Percentiles rank a stretch among this genome's conserved stretches.
These are phyloP conservation scores for Cephus cinctus DNA, from an alignment of 1,140 invertebrate genomes.

Conservation along the genomic window DNA sequence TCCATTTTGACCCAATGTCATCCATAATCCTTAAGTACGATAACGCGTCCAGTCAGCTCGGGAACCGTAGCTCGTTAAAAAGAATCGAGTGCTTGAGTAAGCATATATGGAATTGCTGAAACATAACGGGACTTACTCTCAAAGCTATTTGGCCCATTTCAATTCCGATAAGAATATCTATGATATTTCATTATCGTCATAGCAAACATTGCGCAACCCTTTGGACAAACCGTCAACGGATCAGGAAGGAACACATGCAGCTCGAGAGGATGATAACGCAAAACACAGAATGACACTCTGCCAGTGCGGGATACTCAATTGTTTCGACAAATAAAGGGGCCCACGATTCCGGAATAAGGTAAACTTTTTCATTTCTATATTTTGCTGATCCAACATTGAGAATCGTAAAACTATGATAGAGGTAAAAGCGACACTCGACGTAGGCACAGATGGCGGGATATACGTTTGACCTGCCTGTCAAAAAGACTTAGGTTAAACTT, in stretches of 20 bases:
- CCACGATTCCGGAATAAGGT: not conserved
- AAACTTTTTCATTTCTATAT: not conserved
- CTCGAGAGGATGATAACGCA: conserved; percentile 21
- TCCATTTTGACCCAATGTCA: too few species aligned
- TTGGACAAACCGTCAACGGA: too few species aligned
- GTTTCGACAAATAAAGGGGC: conserved; percentile 12
- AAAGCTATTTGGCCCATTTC: too few species aligned
- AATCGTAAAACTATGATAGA: not conserved
- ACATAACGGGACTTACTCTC: too few species aligned
- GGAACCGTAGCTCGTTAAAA: too few species aligned
- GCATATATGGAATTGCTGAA: too few species aligned
- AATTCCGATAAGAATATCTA: too few species aligned
- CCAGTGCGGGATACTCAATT: conserved; percentile 11
- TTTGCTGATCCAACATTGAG: not conserved
- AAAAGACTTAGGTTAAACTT: conserved; percentile 8
- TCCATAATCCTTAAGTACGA: too few species aligned
- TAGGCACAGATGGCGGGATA: conserved; percentile 1
- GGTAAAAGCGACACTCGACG: not conserved
- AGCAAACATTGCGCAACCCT: conserved; percentile 2
- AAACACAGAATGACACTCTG: conserved; percentile 25
- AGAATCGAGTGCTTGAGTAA: too few species aligned
- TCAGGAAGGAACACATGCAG: conserved; percentile 16
- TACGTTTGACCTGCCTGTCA: not conserved
- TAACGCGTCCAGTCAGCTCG: too few species aligned
- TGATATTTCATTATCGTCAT: too few species aligned